These are phyloP conservation scores for Lagocephalus sceleratus DNA, from an alignment of 2,797 vertebrate genomes.

Conservation along the genomic window DNA sequence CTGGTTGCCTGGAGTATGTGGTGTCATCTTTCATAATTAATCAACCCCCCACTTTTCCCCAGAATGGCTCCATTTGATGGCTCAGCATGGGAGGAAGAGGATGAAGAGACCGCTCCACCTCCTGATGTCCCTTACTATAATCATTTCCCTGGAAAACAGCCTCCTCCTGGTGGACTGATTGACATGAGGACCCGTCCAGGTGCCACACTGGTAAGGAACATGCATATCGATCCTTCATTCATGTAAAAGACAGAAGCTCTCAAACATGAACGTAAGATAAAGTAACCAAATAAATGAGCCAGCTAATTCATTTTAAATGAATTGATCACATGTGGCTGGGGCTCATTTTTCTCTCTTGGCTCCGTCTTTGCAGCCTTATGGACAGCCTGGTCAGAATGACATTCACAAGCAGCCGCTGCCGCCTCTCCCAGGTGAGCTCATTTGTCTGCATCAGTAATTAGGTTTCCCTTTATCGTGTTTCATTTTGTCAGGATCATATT, in stretches of 20 bases:
- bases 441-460: constrained; percentile 10
- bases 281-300: not conserved
- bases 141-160: constrained; percentile 95
- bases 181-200: constrained; percentile 88
- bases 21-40: constrained; percentile 1
- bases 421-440: constrained; percentile 75
- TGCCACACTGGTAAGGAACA: constrained; percentile 85
- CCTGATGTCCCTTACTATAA: constrained; percentile 95
- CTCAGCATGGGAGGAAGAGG: constrained; percentile 98
- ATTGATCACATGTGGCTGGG: constrained; percentile 4
- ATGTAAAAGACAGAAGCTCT: not conserved
- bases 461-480: not conserved
- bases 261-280: not conserved
- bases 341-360: constrained; percentile 18
- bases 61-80: constrained; percentile 98
- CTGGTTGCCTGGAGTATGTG: not conserved
- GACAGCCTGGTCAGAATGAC: constrained; percentile 79
- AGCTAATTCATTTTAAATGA: not conserved
- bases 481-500: not conserved
- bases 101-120: constrained; percentile 84
- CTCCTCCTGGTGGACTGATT: constrained; percentile 90
- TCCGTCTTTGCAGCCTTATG: constrained; percentile 73
- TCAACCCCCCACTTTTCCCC: constrained; percentile 1
- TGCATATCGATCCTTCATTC: not conserved
- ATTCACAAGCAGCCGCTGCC: constrained; percentile 82